A percentile compares a stretch with the other conserved stretches of the same genome.
Evolutionary conservation across 1,140 invertebrate species (phyloP).

Genomic region (Penaeus chinensis): DNA sequence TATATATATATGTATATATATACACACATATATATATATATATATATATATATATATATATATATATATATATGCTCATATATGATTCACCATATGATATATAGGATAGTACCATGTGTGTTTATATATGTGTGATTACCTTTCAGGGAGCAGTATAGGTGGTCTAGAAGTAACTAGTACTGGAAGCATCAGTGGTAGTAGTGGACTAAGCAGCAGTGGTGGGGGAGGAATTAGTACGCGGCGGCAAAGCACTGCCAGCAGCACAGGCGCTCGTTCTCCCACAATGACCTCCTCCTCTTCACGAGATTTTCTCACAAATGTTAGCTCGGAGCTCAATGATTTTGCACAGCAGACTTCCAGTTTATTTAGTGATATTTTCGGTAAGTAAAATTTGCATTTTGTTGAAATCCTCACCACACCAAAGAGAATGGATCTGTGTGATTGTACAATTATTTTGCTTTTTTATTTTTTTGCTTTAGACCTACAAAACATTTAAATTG

Average conservation of each 20-base stretch:
- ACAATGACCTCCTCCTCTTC: conserved; percentile 56
- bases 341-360: conserved; percentile 89
- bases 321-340: conserved; percentile 89
- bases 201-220: neutral
- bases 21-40: no score
- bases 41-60: no score
- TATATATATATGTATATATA: no score
- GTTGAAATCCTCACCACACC: neutral
- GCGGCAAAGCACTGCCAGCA: conserved; percentile 38
- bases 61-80: no score
- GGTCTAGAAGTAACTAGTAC: conserved; percentile 10
- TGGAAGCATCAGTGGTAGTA: conserved; percentile 3
- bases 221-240: neutral
- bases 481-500: no score
- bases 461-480: no score
- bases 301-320: conserved; percentile 88
- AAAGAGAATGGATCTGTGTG: no score
- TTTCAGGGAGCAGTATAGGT: conserved; percentile 15
- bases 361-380: conserved; percentile 92
- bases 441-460: no score
- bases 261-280: conserved; percentile 28
- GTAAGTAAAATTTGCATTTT: conserved; percentile 69
- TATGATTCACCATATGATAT: no score
- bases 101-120: no score
- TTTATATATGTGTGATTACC: no score